Percentiles rank a stretch among this genome's conserved stretches.
Evolutionary conservation across 2,113 vertebrate genomes (phyloP).

Genomic region (Labrus mixtus): DNA sequence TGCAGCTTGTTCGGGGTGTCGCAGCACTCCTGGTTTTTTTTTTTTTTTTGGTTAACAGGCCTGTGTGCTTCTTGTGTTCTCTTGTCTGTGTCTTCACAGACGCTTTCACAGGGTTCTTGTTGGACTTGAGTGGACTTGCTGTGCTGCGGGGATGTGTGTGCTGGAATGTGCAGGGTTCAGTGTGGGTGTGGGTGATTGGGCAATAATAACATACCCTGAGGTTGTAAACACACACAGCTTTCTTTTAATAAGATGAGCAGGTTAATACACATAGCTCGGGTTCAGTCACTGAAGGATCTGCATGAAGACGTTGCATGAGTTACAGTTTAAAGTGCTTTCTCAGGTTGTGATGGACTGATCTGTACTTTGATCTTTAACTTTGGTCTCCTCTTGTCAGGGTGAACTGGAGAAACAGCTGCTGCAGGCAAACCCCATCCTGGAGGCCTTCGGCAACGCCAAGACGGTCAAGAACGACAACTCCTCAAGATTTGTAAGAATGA

Average conservation of each 20-base stretch:
- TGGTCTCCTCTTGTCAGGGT: conserved; percentile 83
- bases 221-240: not conserved
- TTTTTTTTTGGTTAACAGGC: conserved; percentile 21
- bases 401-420: conserved; percentile 99
- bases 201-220: conserved; percentile 30
- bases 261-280: not conserved
- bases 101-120: not conserved
- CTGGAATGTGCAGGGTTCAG: conserved; percentile 45
- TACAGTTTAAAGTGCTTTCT: not conserved
- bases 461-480: conserved; percentile 99
- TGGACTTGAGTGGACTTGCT: conserved; percentile 56
- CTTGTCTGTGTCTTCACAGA: conserved; percentile 56
- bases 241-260: not conserved
- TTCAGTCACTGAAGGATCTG: not conserved
- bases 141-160: conserved; percentile 45
- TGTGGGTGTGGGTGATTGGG: conserved; percentile 3
- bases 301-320: conserved; percentile 24
- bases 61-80: conserved; percentile 34
- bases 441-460: conserved; percentile 98
- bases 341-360: not conserved
- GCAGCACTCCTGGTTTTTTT: conserved; percentile 27
- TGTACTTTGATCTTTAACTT: not conserved
- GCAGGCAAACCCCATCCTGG: conserved; percentile 98
- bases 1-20: not conserved
- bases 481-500: conserved; percentile 91